Base-by-base conservation (phyloP, 2,113 vertebrate genomes). In the Cacatua alba region DNA sequence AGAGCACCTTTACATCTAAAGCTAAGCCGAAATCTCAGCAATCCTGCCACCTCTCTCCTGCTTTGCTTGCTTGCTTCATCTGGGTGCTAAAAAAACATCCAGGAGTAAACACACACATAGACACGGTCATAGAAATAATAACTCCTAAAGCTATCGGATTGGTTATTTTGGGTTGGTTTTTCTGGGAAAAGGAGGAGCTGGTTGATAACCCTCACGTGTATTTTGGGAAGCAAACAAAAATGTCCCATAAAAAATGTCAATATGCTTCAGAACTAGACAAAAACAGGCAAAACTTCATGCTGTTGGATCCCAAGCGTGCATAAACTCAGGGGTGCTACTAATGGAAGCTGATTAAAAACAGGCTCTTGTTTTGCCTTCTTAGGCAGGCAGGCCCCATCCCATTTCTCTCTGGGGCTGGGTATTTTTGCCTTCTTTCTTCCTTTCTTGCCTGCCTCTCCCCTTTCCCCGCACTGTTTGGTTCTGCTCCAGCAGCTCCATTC, bases 401-500 rank as follows among this genome's bases (percentile, higher is more conserved):
- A 9, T 60, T 82, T 46, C 6, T 2, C 53, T 84, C 77, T 28
- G 59, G 81, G 14, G 35, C 16, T 51, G 63, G 17, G 46, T 87
- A 49, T 87, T 94, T 86, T 84, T 46, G 28, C 46, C 31, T 57
- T 80, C 31, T 33, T 43, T 60, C 21, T 35, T 49, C 35, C 31
- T 7, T 44, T 11, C n/a, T 28, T 57, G 20, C 48, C 29, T 59
- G 53, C 57, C 60, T 85, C 80, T 83, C 67, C 75, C 13, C 17
- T 46, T n/a, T 78, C 52, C 52, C 37, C 0, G 0, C 65, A 43
- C 69, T n/a, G 3, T 37, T 86, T 82, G 63, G 25, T 51, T 87
- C 23, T 35, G 63, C 77, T 88, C 81, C 92, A 83, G 77, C 74
- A 57, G 77, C 85, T 89, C 80, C 49, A n/a, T 97, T 80, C 93